Conservation (phyloP, 1,140 invertebrate genomes). For the Meloidogyne hapla region DNA sequence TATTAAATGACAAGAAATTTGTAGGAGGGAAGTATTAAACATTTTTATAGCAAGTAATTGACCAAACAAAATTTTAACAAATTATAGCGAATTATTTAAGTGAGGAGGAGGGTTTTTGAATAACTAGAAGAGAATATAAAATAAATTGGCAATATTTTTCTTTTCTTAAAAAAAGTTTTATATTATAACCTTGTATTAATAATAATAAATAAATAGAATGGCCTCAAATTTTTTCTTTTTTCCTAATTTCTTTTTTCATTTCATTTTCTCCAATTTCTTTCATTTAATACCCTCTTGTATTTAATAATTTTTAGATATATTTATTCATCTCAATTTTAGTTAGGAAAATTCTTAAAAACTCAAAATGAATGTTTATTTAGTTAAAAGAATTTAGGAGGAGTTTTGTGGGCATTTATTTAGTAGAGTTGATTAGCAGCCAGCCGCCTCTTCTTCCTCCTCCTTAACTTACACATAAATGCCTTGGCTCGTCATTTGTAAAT, state of each 20-base stretch:
- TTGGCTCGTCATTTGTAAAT: constrained; percentile 22
- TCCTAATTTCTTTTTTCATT: not conserved
- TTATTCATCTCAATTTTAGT: not conserved
- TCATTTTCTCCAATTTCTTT: constrained; percentile 8
- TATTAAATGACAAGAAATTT: no score
- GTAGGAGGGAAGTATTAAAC: no score
- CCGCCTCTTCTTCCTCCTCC: not conserved
- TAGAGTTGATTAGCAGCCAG: not conserved
- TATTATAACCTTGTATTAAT: not conserved
- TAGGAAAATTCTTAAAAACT: not conserved
- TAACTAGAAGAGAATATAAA: constrained; percentile 9
- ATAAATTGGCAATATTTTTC: constrained; percentile 30
- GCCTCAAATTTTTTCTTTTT: not conserved
- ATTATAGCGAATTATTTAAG: no score
- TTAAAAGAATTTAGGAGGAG: not conserved
- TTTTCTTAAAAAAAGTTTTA: not conserved
- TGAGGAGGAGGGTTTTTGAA: no score
- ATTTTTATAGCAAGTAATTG: no score
- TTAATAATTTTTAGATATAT: constrained; percentile 11
- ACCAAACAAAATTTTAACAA: no score
- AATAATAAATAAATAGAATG: not conserved
- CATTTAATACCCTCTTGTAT: not conserved
- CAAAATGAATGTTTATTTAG: not conserved
- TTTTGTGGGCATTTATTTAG: not conserved
- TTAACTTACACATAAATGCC: not conserved